A percentile compares a stretch with the other conserved stretches of the same genome.
Conservation (phyloP, 2,113 vertebrate genomes). For the Seriola rivoliana region DNA sequence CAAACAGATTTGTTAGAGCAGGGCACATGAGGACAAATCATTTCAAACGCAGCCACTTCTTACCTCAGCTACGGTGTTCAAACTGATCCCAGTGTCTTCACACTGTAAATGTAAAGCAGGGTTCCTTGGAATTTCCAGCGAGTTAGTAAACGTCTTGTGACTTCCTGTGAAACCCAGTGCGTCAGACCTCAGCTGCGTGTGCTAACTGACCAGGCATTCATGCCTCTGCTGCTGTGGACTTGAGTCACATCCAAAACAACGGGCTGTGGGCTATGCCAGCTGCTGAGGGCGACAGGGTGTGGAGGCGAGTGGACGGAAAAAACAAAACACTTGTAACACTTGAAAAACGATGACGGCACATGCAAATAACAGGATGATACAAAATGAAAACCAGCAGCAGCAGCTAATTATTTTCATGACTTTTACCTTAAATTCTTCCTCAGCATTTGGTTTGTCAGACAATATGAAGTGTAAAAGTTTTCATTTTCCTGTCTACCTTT, state of each 20-base stretch:
- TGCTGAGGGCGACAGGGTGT: not conserved
- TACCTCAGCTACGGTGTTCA: not conserved
- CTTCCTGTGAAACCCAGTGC: slow-evolving; percentile 2
- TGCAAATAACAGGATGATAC: slow-evolving; percentile 28
- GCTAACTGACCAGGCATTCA: not conserved
- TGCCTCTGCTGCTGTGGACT: slow-evolving; percentile 7
- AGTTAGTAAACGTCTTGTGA: not conserved
- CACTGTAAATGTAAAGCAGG: not conserved
- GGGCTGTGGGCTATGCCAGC: slow-evolving; percentile 1
- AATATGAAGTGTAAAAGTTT: not conserved
- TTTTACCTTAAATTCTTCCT: not conserved
- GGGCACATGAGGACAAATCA: not conserved
- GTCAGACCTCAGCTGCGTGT: slow-evolving; percentile 2
- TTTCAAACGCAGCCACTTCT: not conserved
- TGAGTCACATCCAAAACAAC: not conserved
- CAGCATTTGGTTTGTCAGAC: not conserved
- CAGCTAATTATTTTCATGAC: slow-evolving; percentile 8
- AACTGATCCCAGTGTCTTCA: not conserved
- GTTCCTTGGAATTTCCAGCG: slow-evolving; percentile 2
- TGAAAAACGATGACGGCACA: slow-evolving; percentile 66
- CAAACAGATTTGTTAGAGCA: not conserved
- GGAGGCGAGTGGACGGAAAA: not conserved
- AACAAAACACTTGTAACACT: slow-evolving; percentile 16
- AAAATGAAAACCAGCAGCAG: slow-evolving; percentile 42
- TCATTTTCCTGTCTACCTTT: too few relatives aligned